Evolutionary conservation across 2,888 invertebrate species (phyloP).

Genomic region (Atrina japonica): DNA sequence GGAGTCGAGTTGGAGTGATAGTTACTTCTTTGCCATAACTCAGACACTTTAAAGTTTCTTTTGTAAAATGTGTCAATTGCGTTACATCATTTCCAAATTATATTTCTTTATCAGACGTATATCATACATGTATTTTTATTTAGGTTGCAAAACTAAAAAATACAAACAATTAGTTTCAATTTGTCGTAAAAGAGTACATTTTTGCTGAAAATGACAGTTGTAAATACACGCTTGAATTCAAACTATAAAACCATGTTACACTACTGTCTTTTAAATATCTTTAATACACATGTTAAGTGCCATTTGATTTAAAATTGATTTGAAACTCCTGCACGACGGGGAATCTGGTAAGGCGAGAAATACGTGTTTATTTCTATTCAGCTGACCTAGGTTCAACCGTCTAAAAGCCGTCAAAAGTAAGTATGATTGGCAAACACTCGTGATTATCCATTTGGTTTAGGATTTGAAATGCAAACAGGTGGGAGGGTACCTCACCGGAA

Average conservation of each 20-base stretch:
- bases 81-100: slow-evolving; percentile 23
- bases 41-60: not conserved
- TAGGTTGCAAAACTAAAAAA: too few species aligned
- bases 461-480: slow-evolving; percentile 35
- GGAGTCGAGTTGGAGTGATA: slow-evolving; percentile 8
- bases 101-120: too few species aligned
- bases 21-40: slow-evolving; percentile 1
- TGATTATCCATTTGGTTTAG: slow-evolving; percentile 23
- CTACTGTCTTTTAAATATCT: too few species aligned
- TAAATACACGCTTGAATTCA: too few species aligned
- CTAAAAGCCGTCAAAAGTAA: slow-evolving; percentile 30
- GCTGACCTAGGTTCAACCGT: slow-evolving; percentile 22
- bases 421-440: slow-evolving; percentile 37
- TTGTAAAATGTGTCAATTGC: slow-evolving; percentile 26
- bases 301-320: too few species aligned
- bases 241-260: too few species aligned
- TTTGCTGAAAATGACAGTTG: too few species aligned
- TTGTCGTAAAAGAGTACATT: too few species aligned
- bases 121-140: too few species aligned
- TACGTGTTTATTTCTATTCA: slow-evolving; percentile 28
- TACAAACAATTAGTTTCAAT: too few species aligned
- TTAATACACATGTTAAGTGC: too few species aligned
- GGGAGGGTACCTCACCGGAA: slow-evolving; percentile 38
- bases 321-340: slow-evolving; percentile 14
- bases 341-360: slow-evolving; percentile 10